These are phyloP conservation scores for Chamaea fasciata DNA, from an alignment of 2,113 vertebrate species.

Conservation along the genomic window DNA sequence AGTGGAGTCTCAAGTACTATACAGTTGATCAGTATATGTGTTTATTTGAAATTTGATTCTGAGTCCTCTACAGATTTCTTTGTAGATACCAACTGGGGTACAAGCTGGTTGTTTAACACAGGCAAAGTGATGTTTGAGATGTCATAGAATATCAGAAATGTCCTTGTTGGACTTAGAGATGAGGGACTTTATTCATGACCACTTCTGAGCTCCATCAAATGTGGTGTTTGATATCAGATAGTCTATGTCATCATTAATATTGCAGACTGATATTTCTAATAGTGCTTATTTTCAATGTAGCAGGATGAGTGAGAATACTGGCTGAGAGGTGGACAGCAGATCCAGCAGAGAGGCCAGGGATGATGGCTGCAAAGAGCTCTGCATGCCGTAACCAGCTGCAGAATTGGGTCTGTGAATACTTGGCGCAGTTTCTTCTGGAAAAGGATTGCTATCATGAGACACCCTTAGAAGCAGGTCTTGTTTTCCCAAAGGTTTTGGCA, in stretches of 20 bases:
- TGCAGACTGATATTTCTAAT: neutral
- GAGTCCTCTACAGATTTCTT: neutral
- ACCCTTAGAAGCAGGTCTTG: neutral
- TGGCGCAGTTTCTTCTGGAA: neutral
- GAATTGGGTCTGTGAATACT: neutral
- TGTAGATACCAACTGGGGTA: neutral
- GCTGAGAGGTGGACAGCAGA: neutral
- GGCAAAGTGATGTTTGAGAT: neutral
- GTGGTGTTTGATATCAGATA: neutral
- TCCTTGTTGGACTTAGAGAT: neutral
- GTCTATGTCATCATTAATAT: fast-evolving
- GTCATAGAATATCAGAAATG: neutral
- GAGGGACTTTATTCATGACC: neutral
- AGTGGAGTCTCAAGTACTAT: neutral
- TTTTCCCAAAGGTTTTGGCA: neutral
- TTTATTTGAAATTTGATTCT: neutral
- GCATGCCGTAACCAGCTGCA: neutral
- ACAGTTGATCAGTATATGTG: neutral
- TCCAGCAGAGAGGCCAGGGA: neutral
- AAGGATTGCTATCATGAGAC: neutral
- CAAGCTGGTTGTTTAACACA: neutral
- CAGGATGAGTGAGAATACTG: neutral
- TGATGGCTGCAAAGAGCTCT: neutral
- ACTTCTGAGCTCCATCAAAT: neutral
- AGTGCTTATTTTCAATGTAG: neutral